A percentile compares a stretch with the other conserved stretches of the same genome.
phyloP scores from a whole-genome alignment of 2,888 invertebrate species.

The Leucophora obtusa region DNA sequence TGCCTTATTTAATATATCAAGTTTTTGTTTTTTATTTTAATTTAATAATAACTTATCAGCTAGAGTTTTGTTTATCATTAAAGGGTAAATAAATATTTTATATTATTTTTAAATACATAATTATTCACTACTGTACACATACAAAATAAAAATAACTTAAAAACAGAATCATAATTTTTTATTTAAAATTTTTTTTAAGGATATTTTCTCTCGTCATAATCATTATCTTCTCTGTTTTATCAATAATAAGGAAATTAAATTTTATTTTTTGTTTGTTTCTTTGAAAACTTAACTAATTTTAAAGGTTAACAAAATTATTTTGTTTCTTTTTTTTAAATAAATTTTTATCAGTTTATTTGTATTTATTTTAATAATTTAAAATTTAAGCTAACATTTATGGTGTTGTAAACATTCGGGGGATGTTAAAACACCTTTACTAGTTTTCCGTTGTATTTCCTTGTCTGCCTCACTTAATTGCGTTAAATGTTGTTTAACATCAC shows the following conservation, averaged over 20 bases:
- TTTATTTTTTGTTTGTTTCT: conserved; percentile 31
- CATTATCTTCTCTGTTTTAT: conserved; percentile 15
- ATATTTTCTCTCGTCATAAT: conserved; percentile 34
- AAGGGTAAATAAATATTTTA: conserved; percentile 62
- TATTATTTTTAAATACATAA: conserved; percentile 52
- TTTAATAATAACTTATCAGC: conserved; percentile 40
- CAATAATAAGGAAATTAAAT: conserved; percentile 36
- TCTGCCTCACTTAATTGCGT: conserved; percentile 61
- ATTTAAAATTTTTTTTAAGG: conserved; percentile 48
- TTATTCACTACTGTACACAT: conserved; percentile 70
- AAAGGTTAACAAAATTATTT: conserved; percentile 50
- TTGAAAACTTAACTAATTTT: conserved; percentile 62
- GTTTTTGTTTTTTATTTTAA: conserved; percentile 22
- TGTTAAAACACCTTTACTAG: conserved; percentile 56
- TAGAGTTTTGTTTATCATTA: conserved; percentile 58
- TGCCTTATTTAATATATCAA: conserved; percentile 53
- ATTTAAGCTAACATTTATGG: conserved; percentile 64
- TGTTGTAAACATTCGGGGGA: conserved; percentile 43
- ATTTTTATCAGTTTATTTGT: conserved; percentile 10
- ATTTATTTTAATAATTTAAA: conserved; percentile 49
- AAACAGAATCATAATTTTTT: conserved; percentile 51
- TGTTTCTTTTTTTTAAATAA: conserved; percentile 22
- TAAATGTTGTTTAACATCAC: conserved; percentile 35
- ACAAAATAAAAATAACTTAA: conserved; percentile 59
- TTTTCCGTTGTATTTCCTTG: conserved; percentile 59